Evolutionary conservation across 2,113 vertebrate species (phyloP).

Genomic region (Shinisaurus crocodilurus): DNA sequence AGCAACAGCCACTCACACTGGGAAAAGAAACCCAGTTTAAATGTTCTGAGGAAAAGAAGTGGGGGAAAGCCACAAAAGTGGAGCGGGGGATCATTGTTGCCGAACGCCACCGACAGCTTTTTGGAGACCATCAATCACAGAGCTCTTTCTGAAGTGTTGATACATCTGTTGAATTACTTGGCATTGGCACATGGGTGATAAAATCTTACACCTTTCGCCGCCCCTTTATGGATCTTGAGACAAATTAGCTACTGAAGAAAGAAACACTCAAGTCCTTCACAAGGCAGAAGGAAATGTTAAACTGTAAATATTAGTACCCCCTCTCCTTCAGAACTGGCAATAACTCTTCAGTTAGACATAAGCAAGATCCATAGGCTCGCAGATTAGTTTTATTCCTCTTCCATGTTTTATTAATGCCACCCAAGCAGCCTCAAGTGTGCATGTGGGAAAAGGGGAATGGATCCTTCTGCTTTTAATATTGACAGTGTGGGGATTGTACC

Average conservation of each 20-base stretch:
- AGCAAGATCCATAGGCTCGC: constrained; percentile 25
- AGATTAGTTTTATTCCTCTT: constrained; percentile 14
- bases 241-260: constrained; percentile 48
- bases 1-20: constrained; percentile 31
- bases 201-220: constrained; percentile 22
- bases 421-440: constrained; percentile 25
- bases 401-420: constrained; percentile 32
- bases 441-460: constrained; percentile 31
- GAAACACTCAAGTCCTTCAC: constrained; percentile 18
- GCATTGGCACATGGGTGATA: not conserved
- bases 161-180: constrained; percentile 26
- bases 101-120: not conserved
- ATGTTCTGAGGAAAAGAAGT: constrained; percentile 15
- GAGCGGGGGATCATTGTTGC: constrained; percentile 1
- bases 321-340: not conserved
- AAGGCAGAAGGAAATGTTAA: constrained; percentile 36
- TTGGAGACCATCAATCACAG: not conserved
- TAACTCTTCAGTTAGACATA: constrained; percentile 1
- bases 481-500: constrained; percentile 10
- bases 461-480: constrained; percentile 22
- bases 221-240: constrained; percentile 36
- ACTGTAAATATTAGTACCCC: constrained; percentile 33
- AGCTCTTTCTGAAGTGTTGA: not conserved
- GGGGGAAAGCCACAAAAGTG: not conserved
- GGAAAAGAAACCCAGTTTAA: not conserved